Evolutionary conservation across 2,113 vertebrate species (phyloP).

Genomic region (Pongo abelii): DNA sequence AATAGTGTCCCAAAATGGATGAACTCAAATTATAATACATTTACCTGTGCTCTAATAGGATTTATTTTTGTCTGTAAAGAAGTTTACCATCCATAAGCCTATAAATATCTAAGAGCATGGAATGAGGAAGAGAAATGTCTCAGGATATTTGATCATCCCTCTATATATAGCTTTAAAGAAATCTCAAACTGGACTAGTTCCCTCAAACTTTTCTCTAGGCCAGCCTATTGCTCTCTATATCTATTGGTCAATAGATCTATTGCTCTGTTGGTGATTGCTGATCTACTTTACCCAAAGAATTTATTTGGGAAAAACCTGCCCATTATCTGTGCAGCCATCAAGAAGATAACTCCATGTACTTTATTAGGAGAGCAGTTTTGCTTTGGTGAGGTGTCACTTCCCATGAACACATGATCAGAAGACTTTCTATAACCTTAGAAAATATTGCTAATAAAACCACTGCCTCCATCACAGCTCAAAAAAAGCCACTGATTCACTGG

Average conservation of each 20-base stretch:
- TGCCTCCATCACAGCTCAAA: background rate
- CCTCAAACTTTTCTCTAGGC: background rate
- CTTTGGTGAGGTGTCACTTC: background rate
- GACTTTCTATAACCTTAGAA: background rate
- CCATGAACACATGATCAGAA: background rate
- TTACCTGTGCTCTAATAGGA: background rate
- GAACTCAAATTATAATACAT: background rate
- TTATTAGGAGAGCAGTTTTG: background rate
- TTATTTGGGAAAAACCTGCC: background rate
- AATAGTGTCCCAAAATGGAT: background rate
- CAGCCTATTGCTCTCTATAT: background rate
- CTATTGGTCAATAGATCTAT: too few relatives aligned
- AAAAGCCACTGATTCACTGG: background rate
- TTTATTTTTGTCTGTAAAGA: background rate
- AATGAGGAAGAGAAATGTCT: background rate
- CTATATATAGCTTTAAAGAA: background rate
- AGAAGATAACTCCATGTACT: background rate
- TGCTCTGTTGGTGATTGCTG: background rate
- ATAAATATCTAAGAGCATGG: background rate
- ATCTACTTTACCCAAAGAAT: background rate
- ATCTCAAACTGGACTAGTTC: background rate
- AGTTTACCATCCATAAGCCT: background rate
- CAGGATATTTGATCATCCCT: background rate
- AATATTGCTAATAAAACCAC: background rate
- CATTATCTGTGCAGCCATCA: background rate